These are phyloP conservation scores for Brevimyrus niger DNA, from an alignment of 2,113 vertebrate genomes.

Conservation along the genomic window DNA sequence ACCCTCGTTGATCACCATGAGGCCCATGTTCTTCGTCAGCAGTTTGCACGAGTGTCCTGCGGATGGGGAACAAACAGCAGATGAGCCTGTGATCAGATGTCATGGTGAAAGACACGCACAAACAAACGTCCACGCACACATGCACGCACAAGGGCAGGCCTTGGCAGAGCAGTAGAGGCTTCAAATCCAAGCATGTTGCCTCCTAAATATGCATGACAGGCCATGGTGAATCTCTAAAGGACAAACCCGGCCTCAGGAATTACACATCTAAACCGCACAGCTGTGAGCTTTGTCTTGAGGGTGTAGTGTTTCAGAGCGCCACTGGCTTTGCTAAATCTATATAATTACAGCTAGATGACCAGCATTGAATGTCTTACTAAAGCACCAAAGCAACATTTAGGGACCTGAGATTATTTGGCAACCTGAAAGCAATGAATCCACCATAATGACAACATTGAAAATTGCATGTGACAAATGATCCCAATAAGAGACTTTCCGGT, in stretches of 20 bases:
- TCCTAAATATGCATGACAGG: neutral
- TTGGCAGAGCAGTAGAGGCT: neutral
- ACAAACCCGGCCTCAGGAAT: neutral
- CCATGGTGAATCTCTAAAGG: neutral
- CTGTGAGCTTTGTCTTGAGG: constrained; percentile 8
- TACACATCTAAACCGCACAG: neutral
- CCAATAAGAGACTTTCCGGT: constrained; percentile 1
- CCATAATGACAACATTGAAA: neutral
- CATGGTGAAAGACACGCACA: neutral
- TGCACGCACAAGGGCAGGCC: neutral
- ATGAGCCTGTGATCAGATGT: neutral
- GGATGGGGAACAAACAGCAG: neutral
- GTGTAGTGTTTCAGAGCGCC: neutral
- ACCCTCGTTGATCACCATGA: constrained; percentile 25
- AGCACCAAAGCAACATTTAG: neutral
- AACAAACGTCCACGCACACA: neutral
- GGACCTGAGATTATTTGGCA: neutral
- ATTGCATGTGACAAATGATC: constrained; percentile 2
- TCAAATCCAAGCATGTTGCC: neutral
- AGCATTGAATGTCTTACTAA: neutral
- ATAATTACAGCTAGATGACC: constrained; percentile 4
- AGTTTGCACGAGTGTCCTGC: constrained; percentile 30
- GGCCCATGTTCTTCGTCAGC: constrained; percentile 21
- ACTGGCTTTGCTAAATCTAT: neutral
- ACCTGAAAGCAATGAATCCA: neutral